A percentile compares a stretch with the other conserved stretches of the same genome.
phyloP scores from a whole-genome alignment of 2,113 vertebrate species.

The Hyaena hyaena region DNA sequence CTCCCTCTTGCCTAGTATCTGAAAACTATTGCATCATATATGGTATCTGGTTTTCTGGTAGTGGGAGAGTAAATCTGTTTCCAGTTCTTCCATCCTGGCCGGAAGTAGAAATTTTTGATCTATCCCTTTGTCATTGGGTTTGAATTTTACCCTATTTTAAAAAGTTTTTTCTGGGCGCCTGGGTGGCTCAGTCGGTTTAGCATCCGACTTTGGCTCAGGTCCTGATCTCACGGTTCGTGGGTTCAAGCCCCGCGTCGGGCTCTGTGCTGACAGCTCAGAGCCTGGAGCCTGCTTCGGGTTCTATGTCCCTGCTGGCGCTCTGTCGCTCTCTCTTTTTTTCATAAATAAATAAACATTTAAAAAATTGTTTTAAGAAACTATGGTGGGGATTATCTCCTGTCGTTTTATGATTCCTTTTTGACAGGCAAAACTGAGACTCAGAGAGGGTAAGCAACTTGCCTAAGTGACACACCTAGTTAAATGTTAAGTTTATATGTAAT shows the following conservation, averaged over 20 bases:
- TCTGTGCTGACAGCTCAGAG: no score
- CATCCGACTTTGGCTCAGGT: no score
- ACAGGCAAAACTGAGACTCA: neutral
- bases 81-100: neutral
- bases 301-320: no score
- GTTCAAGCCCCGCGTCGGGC: no score
- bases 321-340: no score
- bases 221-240: no score
- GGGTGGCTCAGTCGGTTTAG: no score
- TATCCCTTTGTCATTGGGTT: neutral
- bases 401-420: neutral
- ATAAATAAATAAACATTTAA: no score
- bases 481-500: neutral
- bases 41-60: neutral
- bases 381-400: neutral
- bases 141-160: neutral
- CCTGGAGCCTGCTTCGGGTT: no score
- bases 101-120: neutral
- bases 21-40: neutral
- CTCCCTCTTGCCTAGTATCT: neutral
- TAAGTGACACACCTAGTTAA: neutral
- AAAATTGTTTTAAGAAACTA: neutral
- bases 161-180: neutral
- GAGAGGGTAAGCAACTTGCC: neutral
- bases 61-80: neutral